Percentiles rank a stretch among this genome's conserved stretches.
Conservation (phyloP, 2,888 invertebrate genomes). For the Strigamia transsilvanica region DNA sequence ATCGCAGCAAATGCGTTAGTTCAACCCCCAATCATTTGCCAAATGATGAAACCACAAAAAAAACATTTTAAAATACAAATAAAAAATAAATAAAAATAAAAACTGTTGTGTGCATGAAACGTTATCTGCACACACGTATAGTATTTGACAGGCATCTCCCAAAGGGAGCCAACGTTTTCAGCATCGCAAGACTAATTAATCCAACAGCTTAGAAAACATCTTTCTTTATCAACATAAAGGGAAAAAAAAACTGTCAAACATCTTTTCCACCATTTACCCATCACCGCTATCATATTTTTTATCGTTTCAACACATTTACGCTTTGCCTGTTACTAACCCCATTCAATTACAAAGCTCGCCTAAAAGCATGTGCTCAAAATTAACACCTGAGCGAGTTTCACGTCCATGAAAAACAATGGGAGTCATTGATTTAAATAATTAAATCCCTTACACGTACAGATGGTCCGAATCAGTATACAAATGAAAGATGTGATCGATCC, state of each 20-base stretch:
- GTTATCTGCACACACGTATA: not conserved
- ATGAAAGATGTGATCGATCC: not conserved
- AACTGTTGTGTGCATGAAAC: not conserved
- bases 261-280: slow-evolving; percentile 20
- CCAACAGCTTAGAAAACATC: not conserved
- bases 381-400: not conserved
- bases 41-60: not conserved
- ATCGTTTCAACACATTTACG: not conserved
- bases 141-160: not conserved
- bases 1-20: not conserved
- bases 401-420: not conserved
- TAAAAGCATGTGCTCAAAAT: slow-evolving; percentile 13
- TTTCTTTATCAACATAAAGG: not conserved
- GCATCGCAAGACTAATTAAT: slow-evolving; percentile 9
- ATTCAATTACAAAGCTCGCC: not conserved
- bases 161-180: not conserved
- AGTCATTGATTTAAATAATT: slow-evolving; percentile 13
- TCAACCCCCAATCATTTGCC: not conserved
- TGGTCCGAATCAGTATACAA: not conserved
- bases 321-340: not conserved
- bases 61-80: not conserved
- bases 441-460: not conserved
- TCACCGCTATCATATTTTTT: not conserved
- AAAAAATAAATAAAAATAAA: not conserved
- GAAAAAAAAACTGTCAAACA: not conserved